Base-by-base conservation (phyloP, 2,797 vertebrate genomes). In the Antennarius maculatus region DNA sequence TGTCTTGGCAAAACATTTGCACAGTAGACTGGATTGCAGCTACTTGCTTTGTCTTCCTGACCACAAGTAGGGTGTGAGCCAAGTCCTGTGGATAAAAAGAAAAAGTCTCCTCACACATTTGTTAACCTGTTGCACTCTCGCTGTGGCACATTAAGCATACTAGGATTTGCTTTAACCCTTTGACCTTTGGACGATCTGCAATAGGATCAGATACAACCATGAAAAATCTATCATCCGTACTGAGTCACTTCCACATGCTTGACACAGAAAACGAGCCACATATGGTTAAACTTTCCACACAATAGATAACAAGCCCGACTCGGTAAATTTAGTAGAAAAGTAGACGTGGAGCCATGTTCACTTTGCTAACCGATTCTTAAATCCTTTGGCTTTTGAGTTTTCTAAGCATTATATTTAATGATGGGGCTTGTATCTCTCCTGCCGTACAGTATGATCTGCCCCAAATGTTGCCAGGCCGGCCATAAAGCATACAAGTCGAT, bases 71-170 rank as follows among this genome's bases (percentile, higher is more conserved):
- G n/a, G n/a, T 6, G 15, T 12, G 6, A 41, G 37, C 12, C 3
- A 1, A 6, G n/a, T 13, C 23, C 52, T 64, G 60, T 11, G 0
- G 14, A n/a, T 41, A 10, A 74, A 34, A 37, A 14, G 11, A 43
- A 43, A 37, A 11, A 7, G 3, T 7, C 50, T 74, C 61, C 63
- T 73, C 66, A 77, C 67, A 74, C 50, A 67, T 74, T 61, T 59
- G 53, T 74, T 79, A 74, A 81, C 66, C 69, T 57, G 29, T 51
- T 76, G 48, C 68, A 61, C 67, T 66, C 69, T 67, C 15, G 31
- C 64, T 29, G n/a, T 52, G 62, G 63, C 1, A 7, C 60, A 31
- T 79, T 69, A 61, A 69, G 51, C 46, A 52, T 46, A 47, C 39
- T 65, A 52, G 59, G 12, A 64, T 78, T 39, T 50, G 41, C 48